Conservation (phyloP, 2,113 vertebrate species). For the Pomatostomus ruficeps region DNA sequence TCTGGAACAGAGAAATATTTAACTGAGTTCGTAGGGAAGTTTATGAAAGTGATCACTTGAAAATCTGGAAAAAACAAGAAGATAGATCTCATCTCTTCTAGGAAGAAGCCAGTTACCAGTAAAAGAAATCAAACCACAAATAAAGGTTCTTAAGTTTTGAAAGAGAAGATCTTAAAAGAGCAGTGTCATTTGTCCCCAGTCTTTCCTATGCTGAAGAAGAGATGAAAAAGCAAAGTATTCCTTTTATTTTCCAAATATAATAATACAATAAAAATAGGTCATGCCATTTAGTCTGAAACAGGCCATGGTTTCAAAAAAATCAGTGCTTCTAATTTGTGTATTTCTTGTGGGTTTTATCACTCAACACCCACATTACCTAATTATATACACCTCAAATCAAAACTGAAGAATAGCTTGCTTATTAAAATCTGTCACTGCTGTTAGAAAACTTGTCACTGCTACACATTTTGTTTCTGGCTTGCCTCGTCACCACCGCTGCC, state of each 20-base stretch:
- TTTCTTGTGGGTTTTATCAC: slow-evolving; percentile 52
- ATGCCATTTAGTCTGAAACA: not conserved
- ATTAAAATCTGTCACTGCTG: slow-evolving; percentile 35
- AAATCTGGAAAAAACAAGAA: not conserved
- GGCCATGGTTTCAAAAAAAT: not conserved
- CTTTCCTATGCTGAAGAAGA: not conserved
- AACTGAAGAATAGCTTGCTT: slow-evolving; percentile 33
- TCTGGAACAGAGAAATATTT: not conserved
- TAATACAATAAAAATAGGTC: slow-evolving; percentile 16
- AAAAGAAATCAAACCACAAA: not conserved
- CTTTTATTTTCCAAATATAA: not conserved
- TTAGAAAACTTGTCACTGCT: slow-evolving; percentile 35
- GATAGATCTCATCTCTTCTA: not conserved
- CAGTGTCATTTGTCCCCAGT: not conserved
- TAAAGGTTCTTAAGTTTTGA: not conserved
- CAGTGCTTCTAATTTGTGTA: slow-evolving; percentile 20
- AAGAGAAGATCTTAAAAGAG: not conserved
- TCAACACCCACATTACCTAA: slow-evolving; percentile 23
- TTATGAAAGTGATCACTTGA: not conserved
- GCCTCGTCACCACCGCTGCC: not conserved
- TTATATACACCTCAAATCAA: slow-evolving; percentile 47
- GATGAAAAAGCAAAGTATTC: not conserved
- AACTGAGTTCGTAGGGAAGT: not conserved
- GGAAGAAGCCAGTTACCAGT: not conserved
- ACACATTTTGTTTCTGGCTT: not conserved